A percentile compares a stretch with the other conserved stretches of the same genome.
Conservation (phyloP, 2,888 invertebrate genomes). For the Vandiemenella viatica region DNA sequence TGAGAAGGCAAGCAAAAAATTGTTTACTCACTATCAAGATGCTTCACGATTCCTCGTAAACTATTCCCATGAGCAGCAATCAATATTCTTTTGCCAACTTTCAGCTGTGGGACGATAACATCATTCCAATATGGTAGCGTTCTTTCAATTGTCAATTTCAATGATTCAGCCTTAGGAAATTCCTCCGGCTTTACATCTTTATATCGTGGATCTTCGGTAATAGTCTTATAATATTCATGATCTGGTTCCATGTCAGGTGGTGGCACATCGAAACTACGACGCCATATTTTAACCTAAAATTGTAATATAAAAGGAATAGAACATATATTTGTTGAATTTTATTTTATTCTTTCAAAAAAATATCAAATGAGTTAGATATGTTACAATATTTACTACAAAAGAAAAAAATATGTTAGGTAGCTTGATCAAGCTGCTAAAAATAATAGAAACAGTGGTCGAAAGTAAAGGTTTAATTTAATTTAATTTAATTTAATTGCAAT, state of each 20-base stretch:
- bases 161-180: conserved; percentile 70
- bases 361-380: too few species aligned
- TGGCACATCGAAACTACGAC: conserved; percentile 65
- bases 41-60: conserved; percentile 70
- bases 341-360: too few species aligned
- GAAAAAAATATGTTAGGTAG: too few species aligned
- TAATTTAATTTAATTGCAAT: too few species aligned
- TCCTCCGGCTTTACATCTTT: conserved; percentile 55
- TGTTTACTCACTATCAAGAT: conserved; percentile 55
- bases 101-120: conserved; percentile 66
- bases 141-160: conserved; percentile 65
- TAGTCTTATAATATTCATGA: conserved; percentile 58
- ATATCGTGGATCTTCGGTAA: conserved; percentile 62
- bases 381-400: too few species aligned
- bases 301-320: conserved; percentile 1
- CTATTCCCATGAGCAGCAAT: conserved; percentile 81
- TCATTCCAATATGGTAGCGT: conserved; percentile 79
- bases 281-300: conserved; percentile 64
- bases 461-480: too few species aligned
- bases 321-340: too few species aligned
- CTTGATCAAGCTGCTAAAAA: too few species aligned
- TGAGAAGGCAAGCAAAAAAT: too few species aligned
- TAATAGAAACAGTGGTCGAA: too few species aligned
- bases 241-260: conserved; percentile 67
- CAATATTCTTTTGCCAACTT: conserved; percentile 60